Percentiles rank a stretch among this genome's conserved stretches.
phyloP scores from a whole-genome alignment of 2,797 vertebrate species.

The Hafferia zeledoni region DNA sequence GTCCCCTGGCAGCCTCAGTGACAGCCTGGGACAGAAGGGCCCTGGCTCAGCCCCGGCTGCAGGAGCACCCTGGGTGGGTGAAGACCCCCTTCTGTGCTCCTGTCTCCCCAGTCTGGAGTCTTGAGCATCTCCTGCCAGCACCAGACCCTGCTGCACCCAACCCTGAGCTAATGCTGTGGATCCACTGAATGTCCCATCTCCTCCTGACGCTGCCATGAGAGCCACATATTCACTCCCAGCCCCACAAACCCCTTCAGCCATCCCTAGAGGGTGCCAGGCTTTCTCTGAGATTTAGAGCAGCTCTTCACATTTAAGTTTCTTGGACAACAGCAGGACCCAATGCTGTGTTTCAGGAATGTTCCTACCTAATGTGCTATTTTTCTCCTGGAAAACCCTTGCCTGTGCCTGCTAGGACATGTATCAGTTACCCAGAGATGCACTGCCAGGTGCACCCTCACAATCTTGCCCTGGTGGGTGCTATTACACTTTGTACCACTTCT shows the following conservation, averaged over 20 bases:
- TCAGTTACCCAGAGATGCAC: not conserved
- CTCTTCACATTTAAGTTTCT: not conserved
- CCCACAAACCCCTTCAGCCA: not conserved
- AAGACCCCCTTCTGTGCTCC: not conserved
- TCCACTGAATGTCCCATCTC: not conserved
- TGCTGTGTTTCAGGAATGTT: not conserved
- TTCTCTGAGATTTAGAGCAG: not conserved
- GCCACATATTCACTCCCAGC: rapidly evolving
- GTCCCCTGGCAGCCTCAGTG: not conserved
- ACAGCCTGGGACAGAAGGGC: not conserved
- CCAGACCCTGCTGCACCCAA: not conserved
- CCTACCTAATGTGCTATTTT: not conserved
- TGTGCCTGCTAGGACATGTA: not conserved
- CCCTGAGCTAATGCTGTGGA: not conserved
- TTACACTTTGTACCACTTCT: not conserved
- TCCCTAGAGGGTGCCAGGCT: not conserved
- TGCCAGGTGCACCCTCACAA: not conserved
- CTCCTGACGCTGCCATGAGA: not conserved
- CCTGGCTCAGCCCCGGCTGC: rapidly evolving
- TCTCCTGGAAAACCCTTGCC: not conserved
- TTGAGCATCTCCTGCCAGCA: not conserved
- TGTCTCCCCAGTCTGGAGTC: rapidly evolving
- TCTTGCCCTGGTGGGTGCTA: rapidly evolving
- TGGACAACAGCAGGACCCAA: not conserved
- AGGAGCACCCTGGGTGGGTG: not conserved